These are phyloP conservation scores for Drosophila prolongata DNA, from an alignment of 2,888 invertebrate species.

Conservation along the genomic window DNA sequence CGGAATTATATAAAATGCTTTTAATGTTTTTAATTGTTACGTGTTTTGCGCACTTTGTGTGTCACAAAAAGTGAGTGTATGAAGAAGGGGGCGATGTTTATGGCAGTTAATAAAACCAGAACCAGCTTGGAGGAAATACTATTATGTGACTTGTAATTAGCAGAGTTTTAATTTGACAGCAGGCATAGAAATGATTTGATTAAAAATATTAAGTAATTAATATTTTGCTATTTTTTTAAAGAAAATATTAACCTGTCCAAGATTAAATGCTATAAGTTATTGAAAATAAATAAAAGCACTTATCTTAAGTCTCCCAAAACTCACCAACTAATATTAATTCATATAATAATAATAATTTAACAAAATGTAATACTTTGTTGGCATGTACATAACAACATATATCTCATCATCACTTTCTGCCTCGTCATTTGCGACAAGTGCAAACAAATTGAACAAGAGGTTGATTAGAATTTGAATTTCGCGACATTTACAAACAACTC, in stretches of 20 bases:
- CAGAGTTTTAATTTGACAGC: not conserved
- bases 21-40: constrained; percentile 76
- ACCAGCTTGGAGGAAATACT: constrained; percentile 13
- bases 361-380: no score
- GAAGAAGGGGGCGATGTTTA: not conserved
- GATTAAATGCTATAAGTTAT: no score
- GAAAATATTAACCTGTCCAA: no score
- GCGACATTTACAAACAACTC: constrained; percentile 24
- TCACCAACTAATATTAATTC: no score
- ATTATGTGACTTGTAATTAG: not conserved
- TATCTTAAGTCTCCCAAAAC: no score
- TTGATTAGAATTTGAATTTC: constrained; percentile 35
- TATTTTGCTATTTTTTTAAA: no score
- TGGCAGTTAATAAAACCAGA: constrained; percentile 11
- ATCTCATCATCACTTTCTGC: not conserved
- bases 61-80: constrained; percentile 40
- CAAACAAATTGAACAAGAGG: constrained; percentile 27
- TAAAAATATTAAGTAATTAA: no score
- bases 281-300: no score
- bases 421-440: constrained; percentile 24
- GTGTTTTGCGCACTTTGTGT: constrained; percentile 51
- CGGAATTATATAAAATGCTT: constrained; percentile 68
- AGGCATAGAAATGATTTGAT: no score
- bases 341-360: no score
- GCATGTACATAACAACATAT: no score